Percentiles rank a stretch among this genome's conserved stretches.
phyloP scores from a whole-genome alignment of 2,797 vertebrate genomes.

The Arrhamphus sclerolepis region DNA sequence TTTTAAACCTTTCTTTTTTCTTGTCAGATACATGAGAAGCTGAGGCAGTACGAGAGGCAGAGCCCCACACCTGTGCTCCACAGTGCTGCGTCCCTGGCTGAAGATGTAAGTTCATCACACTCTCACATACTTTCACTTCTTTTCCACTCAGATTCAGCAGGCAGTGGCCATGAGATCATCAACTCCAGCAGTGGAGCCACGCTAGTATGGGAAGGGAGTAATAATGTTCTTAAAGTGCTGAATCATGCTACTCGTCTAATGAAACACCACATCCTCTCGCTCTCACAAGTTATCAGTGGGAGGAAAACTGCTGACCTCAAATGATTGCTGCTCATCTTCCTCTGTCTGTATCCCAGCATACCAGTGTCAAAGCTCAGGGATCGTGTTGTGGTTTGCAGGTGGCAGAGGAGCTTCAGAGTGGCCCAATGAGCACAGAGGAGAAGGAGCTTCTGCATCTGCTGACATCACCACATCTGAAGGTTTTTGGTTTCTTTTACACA shows the following conservation, averaged over 20 bases:
- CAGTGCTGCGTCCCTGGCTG: slow-evolving; percentile 89
- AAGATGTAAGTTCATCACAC: slow-evolving; percentile 85
- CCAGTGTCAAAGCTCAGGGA: slow-evolving; percentile 4
- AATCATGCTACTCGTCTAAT: slow-evolving; percentile 63
- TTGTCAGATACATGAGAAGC: slow-evolving; percentile 92
- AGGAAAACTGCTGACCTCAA: slow-evolving; percentile 70
- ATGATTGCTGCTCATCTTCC: slow-evolving; percentile 40
- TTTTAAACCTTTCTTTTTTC: too few species aligned
- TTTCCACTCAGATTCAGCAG: slow-evolving; percentile 37
- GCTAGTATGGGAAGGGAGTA: slow-evolving; percentile 59
- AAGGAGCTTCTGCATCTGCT: slow-evolving; percentile 91
- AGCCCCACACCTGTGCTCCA: slow-evolving; percentile 92
- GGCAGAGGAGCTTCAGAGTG: slow-evolving; percentile 91
- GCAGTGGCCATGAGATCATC: slow-evolving; percentile 41
- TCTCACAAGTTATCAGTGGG: slow-evolving; percentile 44
- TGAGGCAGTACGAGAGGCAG: slow-evolving; percentile 92
- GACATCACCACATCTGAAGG: slow-evolving; percentile 92
- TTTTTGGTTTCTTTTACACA: slow-evolving; percentile 39
- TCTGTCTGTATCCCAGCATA: slow-evolving; percentile 18
- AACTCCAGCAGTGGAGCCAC: slow-evolving; percentile 36
- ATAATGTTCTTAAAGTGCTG: slow-evolving; percentile 69
- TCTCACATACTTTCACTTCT: slow-evolving; percentile 30
- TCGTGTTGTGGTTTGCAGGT: slow-evolving; percentile 80
- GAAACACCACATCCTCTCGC: slow-evolving; percentile 63
- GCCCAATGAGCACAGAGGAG: slow-evolving; percentile 89